Percentiles rank a stretch among this genome's conserved stretches.
Evolutionary conservation across 2,888 invertebrate species (phyloP).

Genomic region (Mythimna loreyi): DNA sequence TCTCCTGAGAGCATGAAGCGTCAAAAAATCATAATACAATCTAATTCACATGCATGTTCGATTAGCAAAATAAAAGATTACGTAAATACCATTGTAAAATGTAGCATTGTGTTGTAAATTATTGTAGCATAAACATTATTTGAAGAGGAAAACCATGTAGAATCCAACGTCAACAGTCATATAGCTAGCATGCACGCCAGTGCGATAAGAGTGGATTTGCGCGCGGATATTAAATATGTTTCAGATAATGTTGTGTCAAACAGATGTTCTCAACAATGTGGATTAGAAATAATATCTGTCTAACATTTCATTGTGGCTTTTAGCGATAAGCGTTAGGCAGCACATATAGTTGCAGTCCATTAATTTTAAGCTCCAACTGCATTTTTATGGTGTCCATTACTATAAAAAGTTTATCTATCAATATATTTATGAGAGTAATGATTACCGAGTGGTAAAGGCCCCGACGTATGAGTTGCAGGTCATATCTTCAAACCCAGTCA

Average conservation of each 20-base stretch:
- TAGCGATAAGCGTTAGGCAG: too few relatives aligned
- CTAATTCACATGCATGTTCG: conserved; percentile 2
- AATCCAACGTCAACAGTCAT: conserved; percentile 26
- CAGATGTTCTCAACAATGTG: neutral
- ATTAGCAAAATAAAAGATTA: conserved; percentile 11
- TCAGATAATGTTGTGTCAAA: neutral
- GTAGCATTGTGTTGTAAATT: conserved; percentile 25
- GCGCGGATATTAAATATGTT: conserved; percentile 5
- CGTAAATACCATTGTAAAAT: conserved; percentile 34
- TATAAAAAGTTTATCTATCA: too few relatives aligned
- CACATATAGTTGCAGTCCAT: too few relatives aligned
- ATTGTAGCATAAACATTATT: neutral
- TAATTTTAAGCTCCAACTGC: too few relatives aligned
- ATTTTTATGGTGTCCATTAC: too few relatives aligned
- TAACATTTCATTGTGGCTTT: neutral
- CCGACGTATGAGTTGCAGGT: too few relatives aligned
- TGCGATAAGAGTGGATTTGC: conserved; percentile 17
- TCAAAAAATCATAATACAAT: neutral
- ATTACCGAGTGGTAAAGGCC: too few relatives aligned
- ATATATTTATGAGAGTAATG: too few relatives aligned
- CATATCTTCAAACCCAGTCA: too few relatives aligned
- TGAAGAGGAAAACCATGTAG: conserved; percentile 30
- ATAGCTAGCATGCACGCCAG: conserved; percentile 3
- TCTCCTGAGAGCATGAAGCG: neutral
- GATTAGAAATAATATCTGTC: neutral